phyloP scores from a whole-genome alignment of 1,140 invertebrate genomes.

The Lasioglossum albipes region DNA sequence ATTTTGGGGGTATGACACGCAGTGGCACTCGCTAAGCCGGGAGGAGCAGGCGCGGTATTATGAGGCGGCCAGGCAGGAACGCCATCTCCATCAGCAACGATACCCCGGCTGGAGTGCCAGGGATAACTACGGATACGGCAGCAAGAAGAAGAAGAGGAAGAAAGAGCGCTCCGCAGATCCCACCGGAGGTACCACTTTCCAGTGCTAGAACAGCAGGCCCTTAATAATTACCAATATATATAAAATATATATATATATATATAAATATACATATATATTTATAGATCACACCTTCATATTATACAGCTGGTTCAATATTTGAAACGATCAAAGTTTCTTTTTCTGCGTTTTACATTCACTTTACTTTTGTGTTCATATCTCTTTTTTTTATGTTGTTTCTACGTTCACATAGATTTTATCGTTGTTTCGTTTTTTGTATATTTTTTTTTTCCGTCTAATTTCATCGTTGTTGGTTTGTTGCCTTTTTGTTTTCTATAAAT shows the following conservation, averaged over 20 bases:
- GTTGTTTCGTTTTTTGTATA: constrained; percentile 44
- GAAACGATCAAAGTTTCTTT: constrained; percentile 80
- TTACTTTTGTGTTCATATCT: constrained; percentile 61
- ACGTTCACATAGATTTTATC: constrained; percentile 1
- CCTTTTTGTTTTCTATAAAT: no score
- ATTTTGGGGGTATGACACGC: constrained; percentile 81
- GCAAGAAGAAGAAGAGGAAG: constrained; percentile 99
- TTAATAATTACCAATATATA: constrained; percentile 73
- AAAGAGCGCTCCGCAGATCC: constrained; percentile 96
- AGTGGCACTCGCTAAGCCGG: constrained; percentile 99
- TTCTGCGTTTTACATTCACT: constrained; percentile 74
- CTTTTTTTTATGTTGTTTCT: constrained; percentile 69
- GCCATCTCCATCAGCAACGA: constrained; percentile 98
- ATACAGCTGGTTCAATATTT: constrained; percentile 50
- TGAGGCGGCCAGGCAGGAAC: constrained; percentile 99
- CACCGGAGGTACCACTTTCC: constrained; percentile 91
- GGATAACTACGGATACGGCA: constrained; percentile 99
- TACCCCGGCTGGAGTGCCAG: constrained; percentile 99
- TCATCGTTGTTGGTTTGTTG: no score
- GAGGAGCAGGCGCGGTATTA: constrained; percentile 99
- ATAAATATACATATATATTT: no score
- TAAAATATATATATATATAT: constrained; percentile 64
- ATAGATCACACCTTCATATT: no score
- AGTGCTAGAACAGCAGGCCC: constrained; percentile 81
- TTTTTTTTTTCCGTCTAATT: constrained; percentile 50